A percentile compares a stretch with the other conserved stretches of the same genome.
These are phyloP conservation scores for Euwallacea similis DNA, from an alignment of 1,140 invertebrate genomes.

Conservation along the genomic window DNA sequence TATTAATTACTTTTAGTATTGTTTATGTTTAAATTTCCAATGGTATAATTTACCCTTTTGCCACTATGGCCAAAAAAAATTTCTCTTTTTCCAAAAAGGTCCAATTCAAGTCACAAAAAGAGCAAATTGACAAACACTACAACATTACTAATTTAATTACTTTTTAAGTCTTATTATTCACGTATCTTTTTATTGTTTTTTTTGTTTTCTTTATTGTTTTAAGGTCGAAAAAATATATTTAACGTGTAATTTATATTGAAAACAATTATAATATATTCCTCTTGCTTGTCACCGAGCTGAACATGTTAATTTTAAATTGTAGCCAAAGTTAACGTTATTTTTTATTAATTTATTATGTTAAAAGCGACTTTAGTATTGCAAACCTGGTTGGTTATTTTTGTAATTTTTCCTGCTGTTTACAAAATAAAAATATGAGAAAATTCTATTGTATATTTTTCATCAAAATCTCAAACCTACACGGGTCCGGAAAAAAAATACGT, in stretches of 20 bases:
- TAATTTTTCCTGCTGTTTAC: constrained; percentile 31
- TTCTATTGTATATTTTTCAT: neutral
- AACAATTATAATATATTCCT: constrained; percentile 29
- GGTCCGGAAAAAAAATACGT: too few species aligned
- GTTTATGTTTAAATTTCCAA: too few species aligned
- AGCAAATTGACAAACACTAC: neutral
- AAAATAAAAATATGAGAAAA: constrained; percentile 29
- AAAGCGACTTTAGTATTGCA: constrained; percentile 23
- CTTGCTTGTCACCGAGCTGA: constrained; percentile 2
- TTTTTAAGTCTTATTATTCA: constrained; percentile 14
- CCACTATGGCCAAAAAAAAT: too few species aligned
- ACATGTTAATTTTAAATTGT: constrained; percentile 33
- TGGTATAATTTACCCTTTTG: too few species aligned
- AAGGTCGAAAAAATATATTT: constrained; percentile 18
- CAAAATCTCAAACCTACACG: too few species aligned
- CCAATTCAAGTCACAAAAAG: too few species aligned
- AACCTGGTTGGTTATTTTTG: constrained; percentile 33
- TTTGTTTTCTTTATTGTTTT: constrained; percentile 1
- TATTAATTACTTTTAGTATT: neutral
- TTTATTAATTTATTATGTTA: constrained; percentile 39
- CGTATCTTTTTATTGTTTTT: constrained; percentile 9
- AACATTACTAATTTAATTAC: constrained; percentile 3
- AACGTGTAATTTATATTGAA: constrained; percentile 15
- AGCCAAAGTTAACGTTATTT: constrained; percentile 37
- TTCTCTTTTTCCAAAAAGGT: too few species aligned